Evolutionary conservation across 2,113 vertebrate species (phyloP), one percentile per base, ranked within the genome.

Genomic region (Cranoglanis bouderius): DNA sequence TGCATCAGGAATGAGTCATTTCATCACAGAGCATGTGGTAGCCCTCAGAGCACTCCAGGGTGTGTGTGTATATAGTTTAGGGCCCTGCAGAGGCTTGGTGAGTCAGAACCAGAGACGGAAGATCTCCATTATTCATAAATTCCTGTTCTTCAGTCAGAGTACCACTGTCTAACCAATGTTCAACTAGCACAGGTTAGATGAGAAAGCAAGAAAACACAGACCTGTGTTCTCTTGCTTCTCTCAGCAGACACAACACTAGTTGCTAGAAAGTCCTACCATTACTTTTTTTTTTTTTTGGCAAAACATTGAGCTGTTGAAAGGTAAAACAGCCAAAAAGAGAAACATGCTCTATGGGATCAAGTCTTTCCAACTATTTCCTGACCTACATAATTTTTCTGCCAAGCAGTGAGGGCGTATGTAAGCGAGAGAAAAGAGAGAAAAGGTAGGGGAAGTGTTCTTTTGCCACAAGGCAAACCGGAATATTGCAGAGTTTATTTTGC

Each of bases 1-100:
- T n/a, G n/a, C 74, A 81, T 89, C 65, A 81, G 53, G 78, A 63
- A 92, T 95, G 93, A 95, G 92, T 95, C 94, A 92, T 87, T 80
- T 86, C 86, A 77, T 90, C 83, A 19, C 57, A 53, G 63, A 67
- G 88, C 92, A 89, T 89, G 89, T 94, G 93, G 89, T 81, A 40
- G 89, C 86, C 90, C 82, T 92, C 91, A 55, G 70, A 85, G 57
- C 86, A 85, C 90, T 78, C 40, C 83, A 84, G 82, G 84, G 9
- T 81, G 29, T 57, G n/a, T 59, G 53, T 59, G 57, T 84, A 86
- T 89, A n/a, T 67, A n/a, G 87, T 81, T 88, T 84, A 84, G 82
- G 29, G 59, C 87, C n/a, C 90, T 89, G 88, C 87, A 85, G 90
- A 61, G 90, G 88, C 61, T 40, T 1, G 90, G 90, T 94, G 94